phyloP scores from a whole-genome alignment of 2,888 invertebrate species.

The Patella caerulea region DNA sequence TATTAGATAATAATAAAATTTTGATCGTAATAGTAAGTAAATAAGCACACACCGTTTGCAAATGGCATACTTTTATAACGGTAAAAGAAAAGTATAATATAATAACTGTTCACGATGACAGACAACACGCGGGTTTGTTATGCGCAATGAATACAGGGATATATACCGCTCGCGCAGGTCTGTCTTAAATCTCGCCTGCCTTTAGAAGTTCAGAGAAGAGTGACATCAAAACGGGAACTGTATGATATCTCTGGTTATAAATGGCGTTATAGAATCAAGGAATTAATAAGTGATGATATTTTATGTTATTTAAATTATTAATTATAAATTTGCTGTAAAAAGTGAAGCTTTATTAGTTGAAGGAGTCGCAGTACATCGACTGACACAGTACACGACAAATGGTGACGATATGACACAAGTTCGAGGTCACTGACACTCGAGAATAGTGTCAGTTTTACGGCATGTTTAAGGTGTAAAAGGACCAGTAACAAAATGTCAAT shows the following conservation, averaged over 20 bases:
- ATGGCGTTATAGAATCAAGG: too few relatives aligned
- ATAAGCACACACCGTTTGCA: too few relatives aligned
- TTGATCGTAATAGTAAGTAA: too few relatives aligned
- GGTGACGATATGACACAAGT: slow-evolving; percentile 9
- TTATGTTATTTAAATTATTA: too few relatives aligned
- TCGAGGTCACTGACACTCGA: background rate
- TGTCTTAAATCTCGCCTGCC: background rate
- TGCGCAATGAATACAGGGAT: slow-evolving; percentile 17
- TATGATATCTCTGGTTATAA: background rate
- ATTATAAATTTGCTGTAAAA: too few relatives aligned
- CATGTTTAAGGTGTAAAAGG: too few relatives aligned
- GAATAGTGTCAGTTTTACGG: background rate
- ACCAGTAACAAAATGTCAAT: background rate
- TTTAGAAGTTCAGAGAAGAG: too few relatives aligned
- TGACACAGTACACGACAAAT: background rate
- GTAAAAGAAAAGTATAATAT: background rate
- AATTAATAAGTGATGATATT: too few relatives aligned
- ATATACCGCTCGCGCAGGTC: slow-evolving; percentile 22
- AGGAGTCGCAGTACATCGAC: too few relatives aligned
- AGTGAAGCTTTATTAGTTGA: too few relatives aligned
- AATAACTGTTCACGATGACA: too few relatives aligned
- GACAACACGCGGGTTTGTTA: slow-evolving; percentile 28
- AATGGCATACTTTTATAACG: slow-evolving; percentile 11
- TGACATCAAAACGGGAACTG: slow-evolving; percentile 2
- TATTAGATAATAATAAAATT: too few relatives aligned